phyloP scores from a whole-genome alignment of 2,888 invertebrate genomes.

The Rhogogaster chlorosoma region DNA sequence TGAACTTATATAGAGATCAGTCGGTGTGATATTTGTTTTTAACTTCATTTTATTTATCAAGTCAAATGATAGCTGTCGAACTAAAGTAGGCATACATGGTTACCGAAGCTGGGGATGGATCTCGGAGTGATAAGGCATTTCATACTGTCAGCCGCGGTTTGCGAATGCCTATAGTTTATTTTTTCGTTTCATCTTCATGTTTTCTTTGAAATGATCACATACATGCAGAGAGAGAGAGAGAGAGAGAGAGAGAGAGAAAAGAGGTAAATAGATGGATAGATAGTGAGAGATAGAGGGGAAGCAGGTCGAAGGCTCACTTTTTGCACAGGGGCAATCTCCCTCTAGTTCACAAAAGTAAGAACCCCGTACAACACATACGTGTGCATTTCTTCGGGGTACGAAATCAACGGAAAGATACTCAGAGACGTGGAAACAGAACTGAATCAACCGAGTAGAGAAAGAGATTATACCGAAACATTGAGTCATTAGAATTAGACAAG shows the following conservation, averaged over 20 bases:
- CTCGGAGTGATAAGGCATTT: constrained; percentile 64
- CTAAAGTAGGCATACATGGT: constrained; percentile 69
- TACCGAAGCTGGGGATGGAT: constrained; percentile 69
- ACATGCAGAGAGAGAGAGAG: not conserved
- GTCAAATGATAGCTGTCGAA: constrained; percentile 66
- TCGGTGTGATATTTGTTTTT: constrained; percentile 33
- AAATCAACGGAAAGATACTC: not conserved
- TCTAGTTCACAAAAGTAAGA: not conserved
- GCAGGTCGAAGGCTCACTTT: not conserved
- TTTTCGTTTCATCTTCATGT: not conserved
- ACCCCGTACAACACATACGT: not conserved
- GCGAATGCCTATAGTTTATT: not conserved
- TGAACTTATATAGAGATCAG: constrained; percentile 42
- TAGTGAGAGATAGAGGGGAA: not conserved
- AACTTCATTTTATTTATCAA: constrained; percentile 54
- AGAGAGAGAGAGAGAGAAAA: not conserved
- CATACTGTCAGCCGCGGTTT: constrained; percentile 1
- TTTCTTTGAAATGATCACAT: not conserved
- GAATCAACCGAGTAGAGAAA: not conserved
- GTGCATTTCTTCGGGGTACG: not conserved
- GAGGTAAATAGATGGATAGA: not conserved
- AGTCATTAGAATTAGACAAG: not conserved
- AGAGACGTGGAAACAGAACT: not conserved
- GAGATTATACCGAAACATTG: not conserved
- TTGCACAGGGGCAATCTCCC: not conserved